phyloP scores from a whole-genome alignment of 2,888 invertebrate species.

The Drosophila gaucha region DNA sequence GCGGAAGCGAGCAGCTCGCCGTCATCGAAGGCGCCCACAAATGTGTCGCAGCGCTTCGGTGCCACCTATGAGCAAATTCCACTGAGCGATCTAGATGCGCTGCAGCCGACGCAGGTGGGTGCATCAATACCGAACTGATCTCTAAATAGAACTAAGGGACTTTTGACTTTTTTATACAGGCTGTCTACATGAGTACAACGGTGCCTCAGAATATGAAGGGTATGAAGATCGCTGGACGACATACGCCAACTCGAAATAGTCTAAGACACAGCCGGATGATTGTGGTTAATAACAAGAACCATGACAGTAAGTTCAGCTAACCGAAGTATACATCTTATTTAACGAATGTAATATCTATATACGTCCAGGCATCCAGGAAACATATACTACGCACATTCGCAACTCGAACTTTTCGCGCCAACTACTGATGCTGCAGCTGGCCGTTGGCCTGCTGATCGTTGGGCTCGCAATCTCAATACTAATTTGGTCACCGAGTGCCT shows the following conservation, averaged over 20 bases:
- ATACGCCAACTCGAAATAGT: conserved; percentile 89
- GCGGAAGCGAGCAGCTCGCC: conserved; percentile 57
- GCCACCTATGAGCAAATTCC: conserved; percentile 77
- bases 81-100: conserved; percentile 74
- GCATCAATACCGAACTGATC: background rate
- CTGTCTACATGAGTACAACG: conserved; percentile 86
- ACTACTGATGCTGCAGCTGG: conserved; percentile 84
- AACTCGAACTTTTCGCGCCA: conserved; percentile 80
- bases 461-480: conserved; percentile 87
- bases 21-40: no score
- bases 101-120: conserved; percentile 81
- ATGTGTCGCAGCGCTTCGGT: conserved; percentile 48
- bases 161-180: conserved; percentile 55
- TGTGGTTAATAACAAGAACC: conserved; percentile 87
- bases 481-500: conserved; percentile 87
- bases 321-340: background rate
- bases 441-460: conserved; percentile 86
- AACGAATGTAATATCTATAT: conserved; percentile 2
- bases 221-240: conserved; percentile 87
- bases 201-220: conserved; percentile 89
- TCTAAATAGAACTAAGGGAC: no score
- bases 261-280: conserved; percentile 90
- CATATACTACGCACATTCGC: conserved; percentile 81
- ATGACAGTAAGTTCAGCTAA: conserved; percentile 81
- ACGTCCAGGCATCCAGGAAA: conserved; percentile 71